These are phyloP conservation scores for Pseudorasbora parva DNA, from an alignment of 2,113 vertebrate genomes.

Conservation along the genomic window DNA sequence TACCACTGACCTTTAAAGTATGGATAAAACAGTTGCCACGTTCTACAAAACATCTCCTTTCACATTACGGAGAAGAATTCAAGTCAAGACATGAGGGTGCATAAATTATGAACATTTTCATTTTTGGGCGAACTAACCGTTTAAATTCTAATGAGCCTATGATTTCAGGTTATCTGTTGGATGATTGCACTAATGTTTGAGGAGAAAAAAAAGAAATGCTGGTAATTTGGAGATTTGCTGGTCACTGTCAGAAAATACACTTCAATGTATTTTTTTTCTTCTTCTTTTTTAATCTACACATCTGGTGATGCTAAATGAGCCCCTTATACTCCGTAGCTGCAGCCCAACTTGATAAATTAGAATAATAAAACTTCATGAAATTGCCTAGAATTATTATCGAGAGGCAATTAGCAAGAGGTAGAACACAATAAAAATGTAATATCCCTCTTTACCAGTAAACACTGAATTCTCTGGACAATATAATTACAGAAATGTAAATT, in stretches of 20 bases:
- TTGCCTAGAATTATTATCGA: background rate
- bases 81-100: background rate
- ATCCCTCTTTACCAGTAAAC: slow-evolving; percentile 23
- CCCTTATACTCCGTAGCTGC: background rate
- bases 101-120: background rate
- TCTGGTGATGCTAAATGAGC: background rate
- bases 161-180: background rate
- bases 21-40: background rate
- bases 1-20: background rate
- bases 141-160: background rate
- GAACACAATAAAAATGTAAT: slow-evolving; percentile 34
- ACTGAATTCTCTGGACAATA: slow-evolving; percentile 9
- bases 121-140: background rate
- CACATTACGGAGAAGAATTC: background rate
- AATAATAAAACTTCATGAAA: background rate
- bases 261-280: background rate
- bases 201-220: slow-evolving; percentile 10
- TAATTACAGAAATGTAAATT: background rate
- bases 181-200: background rate
- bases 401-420: slow-evolving; percentile 50
- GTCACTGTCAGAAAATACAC: background rate
- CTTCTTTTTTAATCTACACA: background rate
- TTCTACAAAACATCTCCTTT: background rate
- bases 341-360: background rate
- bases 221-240: slow-evolving; percentile 37